Conservation (phyloP, 2,113 vertebrate species). For the Heterocephalus glaber region DNA sequence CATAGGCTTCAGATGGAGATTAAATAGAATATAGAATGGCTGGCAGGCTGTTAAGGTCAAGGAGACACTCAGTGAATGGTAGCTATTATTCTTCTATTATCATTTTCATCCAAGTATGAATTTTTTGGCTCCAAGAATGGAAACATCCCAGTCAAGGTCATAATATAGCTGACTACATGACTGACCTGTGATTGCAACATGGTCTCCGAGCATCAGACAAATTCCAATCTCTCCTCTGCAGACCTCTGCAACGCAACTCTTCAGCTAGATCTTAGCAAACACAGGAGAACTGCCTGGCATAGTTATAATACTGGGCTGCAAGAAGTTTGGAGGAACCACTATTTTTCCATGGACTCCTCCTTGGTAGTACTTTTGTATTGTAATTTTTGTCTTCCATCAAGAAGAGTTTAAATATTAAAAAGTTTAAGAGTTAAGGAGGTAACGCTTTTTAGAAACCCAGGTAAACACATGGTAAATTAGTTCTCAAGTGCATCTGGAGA, state of each 20-base stretch:
- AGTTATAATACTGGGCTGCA: neutral
- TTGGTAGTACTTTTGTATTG: neutral
- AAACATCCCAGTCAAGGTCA: constrained; percentile 4
- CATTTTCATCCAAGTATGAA: constrained; percentile 20
- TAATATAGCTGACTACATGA: neutral
- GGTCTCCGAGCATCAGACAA: neutral
- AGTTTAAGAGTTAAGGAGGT: neutral
- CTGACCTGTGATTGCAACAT: neutral
- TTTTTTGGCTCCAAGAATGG: neutral
- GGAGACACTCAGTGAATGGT: neutral
- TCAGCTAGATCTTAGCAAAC: neutral
- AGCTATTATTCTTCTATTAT: neutral
- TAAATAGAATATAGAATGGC: constrained; percentile 20
- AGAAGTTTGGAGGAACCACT: neutral
- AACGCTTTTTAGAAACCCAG: neutral
- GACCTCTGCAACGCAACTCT: neutral
- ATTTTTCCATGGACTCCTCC: neutral
- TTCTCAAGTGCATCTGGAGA: neutral
- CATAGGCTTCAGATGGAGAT: neutral
- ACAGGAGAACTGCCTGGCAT: neutral
- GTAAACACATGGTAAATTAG: neutral
- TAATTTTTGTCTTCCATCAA: neutral
- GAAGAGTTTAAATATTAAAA: constrained; percentile 4
- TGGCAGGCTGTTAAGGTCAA: neutral
- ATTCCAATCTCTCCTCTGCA: neutral